Evolutionary conservation across 37 sponge, comb jelly and placozoan genomes (phyloP), one percentile per base, ranked within the genome.

Genomic region (Ianthella basta): DNA sequence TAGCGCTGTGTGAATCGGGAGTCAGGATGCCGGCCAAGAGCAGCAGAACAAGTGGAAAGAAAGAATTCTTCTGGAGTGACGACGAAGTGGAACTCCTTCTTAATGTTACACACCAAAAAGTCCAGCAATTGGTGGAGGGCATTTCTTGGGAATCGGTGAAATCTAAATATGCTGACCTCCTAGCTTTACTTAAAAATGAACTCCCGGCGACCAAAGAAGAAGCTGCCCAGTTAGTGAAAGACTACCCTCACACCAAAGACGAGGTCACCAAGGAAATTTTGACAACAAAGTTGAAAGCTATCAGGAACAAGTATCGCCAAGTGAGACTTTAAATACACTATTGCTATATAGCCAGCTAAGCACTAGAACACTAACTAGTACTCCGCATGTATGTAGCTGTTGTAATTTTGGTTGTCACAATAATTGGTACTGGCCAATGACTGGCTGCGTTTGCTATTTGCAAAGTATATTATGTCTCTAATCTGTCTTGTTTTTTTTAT

Each of bases 241-340:
- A 73, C 20, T 73, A 73, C 39, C 38, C 41, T 34, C 74, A 73
- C 32, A 15, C 13, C 10, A 34, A 12, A 34, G 74, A 73, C 35
- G 74, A 73, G 15, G 14, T 73, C 18, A 73, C 74, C 12, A 73
- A 73, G 20, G 38, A 73, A 34, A 73, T 73, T 20, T 14, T 73
- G 41, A 33, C 74, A 8, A 73, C 74, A 23, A 73, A 73, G 20
- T 32, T 73, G 38, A 73, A 73, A 18, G 35, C 74, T 10, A 38
- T 73, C 74, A 73, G 74, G 20, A 15, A 15, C 13, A 73, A 73
- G 74, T 73, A 20, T 73, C n/a, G 74, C 38, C 74, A 73, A 18
- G 69, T 67, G 20, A 56, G 59, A 56, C n/a, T n/a, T n/a, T n/a
- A n/a, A n/a, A n/a, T n/a, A n/a, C n/a, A n/a, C n/a, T n/a, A n/a